Base-by-base conservation (phyloP, 64 coral and sea anemone species). In the Stichodactyla mertensii region DNA sequence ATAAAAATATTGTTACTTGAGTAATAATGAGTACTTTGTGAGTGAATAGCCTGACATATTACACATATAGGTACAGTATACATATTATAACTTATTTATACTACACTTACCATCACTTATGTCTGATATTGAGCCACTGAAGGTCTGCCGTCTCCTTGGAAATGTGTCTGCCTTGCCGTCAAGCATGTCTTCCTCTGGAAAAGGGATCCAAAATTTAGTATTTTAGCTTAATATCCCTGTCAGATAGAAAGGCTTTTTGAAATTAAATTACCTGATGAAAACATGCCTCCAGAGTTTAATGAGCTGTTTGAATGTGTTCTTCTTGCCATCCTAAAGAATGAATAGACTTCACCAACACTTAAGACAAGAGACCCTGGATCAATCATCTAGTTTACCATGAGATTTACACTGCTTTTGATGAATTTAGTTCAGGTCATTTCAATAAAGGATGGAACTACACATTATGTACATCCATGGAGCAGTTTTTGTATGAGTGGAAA, bases 101-200 rank as follows among this genome's bases (percentile, higher is more conserved):
- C 16, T 45, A 36, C 18, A 52, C 84, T 24, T 79, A 90, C 91
- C 94, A 52, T 92, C 79, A 77, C 83, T 89, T 64, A 90, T 89
- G 51, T 97, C 94, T 2, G 87, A 81, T 64, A 92, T 93, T 52
- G 94, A 88, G 19, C 91, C 78, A 79, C 91, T 92, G 28, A 97
- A 93, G 3, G 94, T 97, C 71, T 97, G 94, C 54, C 94, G 85
- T 86, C 94, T 87, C 64, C 94, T 84, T n/a, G 94, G 94, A 57
- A 93, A 97, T 1, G 94, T 97, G 31, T 97, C 91, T n/a, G 94
- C 94, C 86, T 97, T 97, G 54, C 81, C 84, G 23, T 97, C 94
- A 20, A 77, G 27, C 55, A 96, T 87, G 82, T 96, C 94, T 28
- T 96, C 94, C 67, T 96, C 94, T 96, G 85, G 61, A 59, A 26